Evolutionary conservation across 2,113 vertebrate genomes (phyloP), one percentile per base, ranked within the genome.

Genomic region (Hystrix cristata): DNA sequence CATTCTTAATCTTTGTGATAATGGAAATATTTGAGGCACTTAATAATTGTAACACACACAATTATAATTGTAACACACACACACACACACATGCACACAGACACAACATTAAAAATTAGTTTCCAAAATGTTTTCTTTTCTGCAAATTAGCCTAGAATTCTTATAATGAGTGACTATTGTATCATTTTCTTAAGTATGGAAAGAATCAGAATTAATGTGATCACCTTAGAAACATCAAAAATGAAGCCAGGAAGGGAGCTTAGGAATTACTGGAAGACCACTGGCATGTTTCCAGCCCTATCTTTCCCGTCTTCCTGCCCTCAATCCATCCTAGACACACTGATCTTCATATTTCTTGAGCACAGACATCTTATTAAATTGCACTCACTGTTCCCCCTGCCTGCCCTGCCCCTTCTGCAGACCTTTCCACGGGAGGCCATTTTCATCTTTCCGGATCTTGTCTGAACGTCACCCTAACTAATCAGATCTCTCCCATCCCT

Each of bases 41-140:
- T 67, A 65, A 38, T 87, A 38, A 65, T 65, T 89, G 48, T 69
- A 15, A 16, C 76, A 86, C 60, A 90, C 38, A 38, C 38, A 38
- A 38, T 38, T 38, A 38, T 38, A 38, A 38, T 38, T 38, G 55
- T 43, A 94, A 1, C 31, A 34, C 1, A 29, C 38, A 93, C 51
- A 29, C 16, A 29, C 15, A 29, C 38, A 93, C 51, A 29, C 16
- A 29, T 11, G 23, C 55, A 57, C 55, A 57, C 55, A 76, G 14
- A 51, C 6, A 78, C 21, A 51, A 74, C 43, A 86, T 48, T 25
- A 76, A 43, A 71, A 96, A 89, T 62, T 59, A 69, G 29, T 21
- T 81, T 71, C 16, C 0, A 0, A 0, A 74, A 27, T 72, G 25
- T 10, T 43, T 19, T 27, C 0, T 7, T 43, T 38, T 29, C 7